A percentile compares a stretch with the other conserved stretches of the same genome.
Evolutionary conservation across 2,797 vertebrate genomes (phyloP).

Genomic region (Taenioides sp.): DNA sequence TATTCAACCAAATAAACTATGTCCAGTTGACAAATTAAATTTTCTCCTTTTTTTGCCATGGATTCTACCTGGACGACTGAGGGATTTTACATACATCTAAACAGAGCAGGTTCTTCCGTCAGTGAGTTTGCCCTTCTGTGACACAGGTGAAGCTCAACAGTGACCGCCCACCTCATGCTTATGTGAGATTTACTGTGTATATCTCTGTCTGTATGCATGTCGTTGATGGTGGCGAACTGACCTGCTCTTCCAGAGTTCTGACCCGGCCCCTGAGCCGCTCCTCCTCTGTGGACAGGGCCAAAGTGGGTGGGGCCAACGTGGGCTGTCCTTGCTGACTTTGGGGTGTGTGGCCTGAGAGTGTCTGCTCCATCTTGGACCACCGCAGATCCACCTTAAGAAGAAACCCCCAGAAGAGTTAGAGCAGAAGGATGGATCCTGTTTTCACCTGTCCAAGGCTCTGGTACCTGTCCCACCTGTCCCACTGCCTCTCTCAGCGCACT

Average conservation of each 20-base stretch:
- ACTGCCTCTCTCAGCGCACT: conserved; percentile 39
- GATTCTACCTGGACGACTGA: too few species aligned
- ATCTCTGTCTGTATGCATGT: not conserved
- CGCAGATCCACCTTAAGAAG: conserved; percentile 40
- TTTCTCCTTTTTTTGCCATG: too few species aligned
- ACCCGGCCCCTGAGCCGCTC: conserved; percentile 17
- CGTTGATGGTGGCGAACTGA: conserved; percentile 20
- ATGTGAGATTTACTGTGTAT: too few species aligned
- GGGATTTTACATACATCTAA: too few species aligned
- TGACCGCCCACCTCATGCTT: too few species aligned
- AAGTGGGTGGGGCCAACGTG: not conserved
- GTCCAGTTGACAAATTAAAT: too few species aligned
- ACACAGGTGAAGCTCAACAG: too few species aligned
- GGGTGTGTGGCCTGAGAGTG: too few species aligned
- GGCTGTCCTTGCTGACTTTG: not conserved
- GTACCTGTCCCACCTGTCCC: not conserved
- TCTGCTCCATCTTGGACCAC: conserved; percentile 20
- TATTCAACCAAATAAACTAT: too few species aligned
- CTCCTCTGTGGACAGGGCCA: conserved; percentile 35
- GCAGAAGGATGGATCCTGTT: not conserved
- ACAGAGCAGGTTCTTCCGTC: too few species aligned
- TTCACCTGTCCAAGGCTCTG: not conserved
- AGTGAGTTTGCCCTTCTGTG: too few species aligned
- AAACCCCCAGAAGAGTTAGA: not conserved
- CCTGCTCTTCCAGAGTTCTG: conserved; percentile 54